These are phyloP conservation scores for Dromococcyx pavoninus DNA, from an alignment of 2,797 vertebrate genomes.

Conservation along the genomic window DNA sequence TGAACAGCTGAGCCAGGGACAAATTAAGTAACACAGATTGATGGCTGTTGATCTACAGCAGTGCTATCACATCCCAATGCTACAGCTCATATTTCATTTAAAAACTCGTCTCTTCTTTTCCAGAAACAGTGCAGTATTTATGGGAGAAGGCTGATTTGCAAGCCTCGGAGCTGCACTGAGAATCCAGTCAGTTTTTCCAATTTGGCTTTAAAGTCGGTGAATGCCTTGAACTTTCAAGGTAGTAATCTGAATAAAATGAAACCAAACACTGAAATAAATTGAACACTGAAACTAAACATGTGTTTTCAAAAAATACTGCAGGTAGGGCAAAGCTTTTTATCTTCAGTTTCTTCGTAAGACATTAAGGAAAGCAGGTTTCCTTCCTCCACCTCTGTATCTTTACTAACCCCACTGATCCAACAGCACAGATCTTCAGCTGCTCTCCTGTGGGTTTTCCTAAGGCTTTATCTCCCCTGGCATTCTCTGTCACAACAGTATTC, in stretches of 20 bases:
- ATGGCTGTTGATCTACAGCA: conserved; percentile 58
- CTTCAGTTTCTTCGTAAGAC: not conserved
- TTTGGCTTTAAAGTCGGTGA: conserved; percentile 8
- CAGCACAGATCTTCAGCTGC: not conserved
- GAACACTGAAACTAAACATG: not conserved
- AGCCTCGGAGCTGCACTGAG: not conserved
- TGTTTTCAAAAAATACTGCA: not conserved
- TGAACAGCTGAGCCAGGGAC: conserved; percentile 56
- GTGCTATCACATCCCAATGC: conserved; percentile 18
- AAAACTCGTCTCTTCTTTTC: conserved; percentile 5
- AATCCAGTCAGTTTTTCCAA: conserved; percentile 10
- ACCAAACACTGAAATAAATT: not conserved
- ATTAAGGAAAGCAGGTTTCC: not conserved
- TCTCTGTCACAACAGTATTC: not conserved
- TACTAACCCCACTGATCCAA: not conserved
- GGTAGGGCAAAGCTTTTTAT: conserved; percentile 5
- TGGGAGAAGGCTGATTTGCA: conserved; percentile 20
- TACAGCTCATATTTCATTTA: conserved; percentile 44
- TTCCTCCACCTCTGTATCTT: not conserved
- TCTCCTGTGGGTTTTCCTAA: not conserved
- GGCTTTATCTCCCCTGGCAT: not conserved
- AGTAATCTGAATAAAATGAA: conserved; percentile 5
- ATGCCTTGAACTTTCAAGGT: not conserved
- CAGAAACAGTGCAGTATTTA: conserved; percentile 40
- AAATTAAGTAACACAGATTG: conserved; percentile 64